phyloP scores from a whole-genome alignment of 1,140 invertebrate genomes.

The Drosophila pachea region DNA sequence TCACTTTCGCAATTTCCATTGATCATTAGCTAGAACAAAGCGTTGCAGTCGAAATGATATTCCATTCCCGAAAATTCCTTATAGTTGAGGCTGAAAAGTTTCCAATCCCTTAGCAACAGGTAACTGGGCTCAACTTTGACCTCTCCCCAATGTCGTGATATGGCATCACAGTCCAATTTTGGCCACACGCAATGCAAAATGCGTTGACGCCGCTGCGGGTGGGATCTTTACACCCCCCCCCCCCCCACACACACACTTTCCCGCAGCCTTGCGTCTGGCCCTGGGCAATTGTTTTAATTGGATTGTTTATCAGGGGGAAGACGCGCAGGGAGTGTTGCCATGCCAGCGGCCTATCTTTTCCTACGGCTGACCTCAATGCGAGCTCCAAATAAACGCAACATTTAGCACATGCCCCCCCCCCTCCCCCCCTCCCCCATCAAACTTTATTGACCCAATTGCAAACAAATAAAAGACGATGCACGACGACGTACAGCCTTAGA shows the following conservation, averaged over 20 bases:
- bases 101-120: too few species aligned
- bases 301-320: slow-evolving; percentile 60
- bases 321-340: slow-evolving; percentile 41
- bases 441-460: slow-evolving; percentile 60
- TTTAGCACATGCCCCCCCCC: slow-evolving; percentile 55
- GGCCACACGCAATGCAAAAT: slow-evolving; percentile 61
- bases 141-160: too few species aligned
- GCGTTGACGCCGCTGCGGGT: slow-evolving; percentile 37
- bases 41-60: too few species aligned
- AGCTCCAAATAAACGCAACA: slow-evolving; percentile 42
- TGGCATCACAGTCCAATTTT: too few species aligned
- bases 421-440: too few species aligned
- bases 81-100: too few species aligned
- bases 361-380: slow-evolving; percentile 53
- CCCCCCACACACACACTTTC: too few species aligned
- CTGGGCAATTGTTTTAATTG: slow-evolving; percentile 72
- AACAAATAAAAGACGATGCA: slow-evolving; percentile 17
- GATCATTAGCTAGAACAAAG: too few species aligned
- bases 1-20: too few species aligned
- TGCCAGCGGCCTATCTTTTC: slow-evolving; percentile 57
- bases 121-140: too few species aligned
- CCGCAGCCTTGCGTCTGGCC: slow-evolving; percentile 46
- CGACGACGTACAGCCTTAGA: slow-evolving; percentile 6
- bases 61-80: too few species aligned
- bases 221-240: too few species aligned